Percentiles rank a stretch among this genome's conserved stretches.
These are phyloP conservation scores for Synanthedon vespiformis DNA, from an alignment of 2,888 invertebrate species.

Conservation along the genomic window DNA sequence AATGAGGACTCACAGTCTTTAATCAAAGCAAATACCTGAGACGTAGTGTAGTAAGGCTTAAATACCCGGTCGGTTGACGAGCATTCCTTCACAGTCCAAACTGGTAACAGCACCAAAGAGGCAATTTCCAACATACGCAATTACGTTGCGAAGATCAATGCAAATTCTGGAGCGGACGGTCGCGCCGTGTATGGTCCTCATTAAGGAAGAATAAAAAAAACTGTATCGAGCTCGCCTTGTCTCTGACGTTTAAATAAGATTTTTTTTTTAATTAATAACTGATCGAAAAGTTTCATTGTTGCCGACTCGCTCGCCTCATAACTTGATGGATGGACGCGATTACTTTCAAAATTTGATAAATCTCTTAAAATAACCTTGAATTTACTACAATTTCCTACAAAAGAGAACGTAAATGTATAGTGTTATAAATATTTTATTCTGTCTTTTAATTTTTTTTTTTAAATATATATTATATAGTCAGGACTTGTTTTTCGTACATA, in stretches of 20 bases:
- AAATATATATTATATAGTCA: too few relatives aligned
- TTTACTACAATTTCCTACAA: neutral
- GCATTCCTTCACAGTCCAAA: slow-evolving; percentile 17
- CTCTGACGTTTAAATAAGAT: slow-evolving; percentile 38
- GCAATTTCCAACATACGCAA: slow-evolving; percentile 27
- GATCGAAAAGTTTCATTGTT: slow-evolving; percentile 6
- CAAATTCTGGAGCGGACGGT: slow-evolving; percentile 49
- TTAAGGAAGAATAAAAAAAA: slow-evolving; percentile 46
- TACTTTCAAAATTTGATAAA: neutral
- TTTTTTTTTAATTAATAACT: slow-evolving; percentile 45
- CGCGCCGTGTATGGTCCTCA: slow-evolving; percentile 56
- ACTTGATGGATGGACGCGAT: neutral
- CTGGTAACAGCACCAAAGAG: slow-evolving; percentile 23
- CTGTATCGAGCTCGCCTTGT: slow-evolving; percentile 27
- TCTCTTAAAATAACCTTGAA: neutral
- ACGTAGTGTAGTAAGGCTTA: too few relatives aligned
- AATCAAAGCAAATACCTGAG: too few relatives aligned
- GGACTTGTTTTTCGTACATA: too few relatives aligned
- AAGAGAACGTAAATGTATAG: too few relatives aligned
- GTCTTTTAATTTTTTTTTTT: too few relatives aligned
- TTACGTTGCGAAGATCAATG: slow-evolving; percentile 42
- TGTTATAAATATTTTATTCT: too few relatives aligned
- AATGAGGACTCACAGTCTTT: too few relatives aligned
- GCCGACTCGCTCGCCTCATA: neutral
- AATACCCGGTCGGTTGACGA: slow-evolving; percentile 16